Evolutionary conservation across 2,797 vertebrate genomes (phyloP).

Genomic region (Gouania willdenowi): DNA sequence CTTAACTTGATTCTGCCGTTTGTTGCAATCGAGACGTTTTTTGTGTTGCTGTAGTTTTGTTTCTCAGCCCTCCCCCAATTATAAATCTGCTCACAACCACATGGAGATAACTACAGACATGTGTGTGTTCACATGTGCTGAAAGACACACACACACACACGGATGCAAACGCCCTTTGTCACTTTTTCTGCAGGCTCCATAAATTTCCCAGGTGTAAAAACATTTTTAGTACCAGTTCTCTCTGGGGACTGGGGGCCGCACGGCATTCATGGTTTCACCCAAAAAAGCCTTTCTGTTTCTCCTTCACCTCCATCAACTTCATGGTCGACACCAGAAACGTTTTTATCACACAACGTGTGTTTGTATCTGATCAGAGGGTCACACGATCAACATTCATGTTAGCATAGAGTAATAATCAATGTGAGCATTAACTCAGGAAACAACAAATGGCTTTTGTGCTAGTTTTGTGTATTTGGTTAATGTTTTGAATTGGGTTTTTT

Average conservation of each 20-base stretch:
- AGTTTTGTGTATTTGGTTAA: too few species aligned
- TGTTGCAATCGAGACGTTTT: background rate
- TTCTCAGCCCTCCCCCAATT: background rate
- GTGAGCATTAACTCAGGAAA: too few species aligned
- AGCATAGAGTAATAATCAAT: too few species aligned
- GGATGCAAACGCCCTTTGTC: background rate
- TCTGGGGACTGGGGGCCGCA: background rate
- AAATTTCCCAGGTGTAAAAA: conserved; percentile 56
- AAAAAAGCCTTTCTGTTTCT: background rate
- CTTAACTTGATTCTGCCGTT: background rate
- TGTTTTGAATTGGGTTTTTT: too few species aligned
- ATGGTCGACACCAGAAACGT: too few species aligned
- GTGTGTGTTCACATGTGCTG: background rate
- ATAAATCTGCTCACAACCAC: background rate
- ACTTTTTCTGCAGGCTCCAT: conserved; percentile 28
- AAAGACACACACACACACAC: background rate
- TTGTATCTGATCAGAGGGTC: too few species aligned
- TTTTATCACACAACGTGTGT: too few species aligned
- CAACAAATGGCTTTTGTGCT: too few species aligned
- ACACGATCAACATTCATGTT: too few species aligned
- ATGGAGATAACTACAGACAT: conserved; percentile 4
- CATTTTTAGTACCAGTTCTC: conserved; percentile 23
- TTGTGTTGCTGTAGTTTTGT: background rate
- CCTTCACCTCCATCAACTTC: background rate
- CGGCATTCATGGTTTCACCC: conserved; percentile 5